Evolutionary conservation across 2,797 vertebrate genomes (phyloP).

Genomic region (Aratinga solstitialis): DNA sequence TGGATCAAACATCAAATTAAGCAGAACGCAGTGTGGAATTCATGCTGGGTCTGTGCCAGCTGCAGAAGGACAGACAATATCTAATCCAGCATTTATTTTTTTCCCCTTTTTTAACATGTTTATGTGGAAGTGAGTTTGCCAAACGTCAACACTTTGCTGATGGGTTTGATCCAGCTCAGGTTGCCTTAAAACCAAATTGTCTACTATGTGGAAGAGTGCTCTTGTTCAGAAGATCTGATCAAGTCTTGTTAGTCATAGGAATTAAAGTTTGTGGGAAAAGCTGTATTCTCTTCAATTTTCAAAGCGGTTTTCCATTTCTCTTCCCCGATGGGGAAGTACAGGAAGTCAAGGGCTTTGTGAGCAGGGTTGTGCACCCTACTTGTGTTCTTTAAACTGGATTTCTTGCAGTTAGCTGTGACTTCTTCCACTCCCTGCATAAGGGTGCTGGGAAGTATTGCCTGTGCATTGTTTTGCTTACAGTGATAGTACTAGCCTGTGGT

Average conservation of each 20-base stretch:
- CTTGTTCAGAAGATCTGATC: neutral
- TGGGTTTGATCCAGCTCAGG: neutral
- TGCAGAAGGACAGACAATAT: neutral
- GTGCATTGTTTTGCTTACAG: neutral
- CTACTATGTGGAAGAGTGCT: neutral
- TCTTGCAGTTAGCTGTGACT: neutral
- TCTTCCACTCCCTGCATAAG: neutral
- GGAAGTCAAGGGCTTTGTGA: neutral
- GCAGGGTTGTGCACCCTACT: neutral
- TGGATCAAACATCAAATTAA: constrained; percentile 48
- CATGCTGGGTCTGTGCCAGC: constrained; percentile 28
- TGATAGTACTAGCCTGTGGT: neutral
- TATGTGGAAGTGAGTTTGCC: neutral
- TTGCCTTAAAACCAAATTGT: neutral
- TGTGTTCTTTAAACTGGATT: neutral
- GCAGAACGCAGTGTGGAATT: constrained; percentile 2
- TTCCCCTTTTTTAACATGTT: neutral
- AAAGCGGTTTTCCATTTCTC: neutral
- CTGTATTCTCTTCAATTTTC: neutral
- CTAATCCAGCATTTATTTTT: neutral
- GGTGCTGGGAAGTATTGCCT: neutral
- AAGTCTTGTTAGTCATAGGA: neutral
- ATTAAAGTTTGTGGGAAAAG: neutral
- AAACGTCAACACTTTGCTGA: neutral
- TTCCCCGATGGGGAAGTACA: neutral